phyloP scores from a whole-genome alignment of 2,888 invertebrate genomes.

The Euphydryas editha region DNA sequence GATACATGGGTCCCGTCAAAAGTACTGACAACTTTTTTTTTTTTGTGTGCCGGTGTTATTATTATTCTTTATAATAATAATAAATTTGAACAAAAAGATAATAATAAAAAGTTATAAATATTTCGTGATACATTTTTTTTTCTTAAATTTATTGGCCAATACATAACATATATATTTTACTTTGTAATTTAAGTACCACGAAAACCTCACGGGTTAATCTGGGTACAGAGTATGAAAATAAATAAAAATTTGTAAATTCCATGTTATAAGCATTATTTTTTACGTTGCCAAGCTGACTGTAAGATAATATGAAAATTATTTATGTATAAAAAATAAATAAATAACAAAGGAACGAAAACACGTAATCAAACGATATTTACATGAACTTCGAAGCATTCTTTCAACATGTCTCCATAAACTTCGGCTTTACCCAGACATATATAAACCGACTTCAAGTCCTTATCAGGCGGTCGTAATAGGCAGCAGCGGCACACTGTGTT shows the following conservation, averaged over 20 bases:
- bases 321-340: neutral
- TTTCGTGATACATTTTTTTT: no score
- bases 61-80: neutral
- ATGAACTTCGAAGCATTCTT: slow-evolving; percentile 74
- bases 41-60: no score
- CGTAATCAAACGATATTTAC: slow-evolving; percentile 51
- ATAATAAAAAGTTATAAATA: no score
- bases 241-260: neutral
- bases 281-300: neutral
- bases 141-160: no score
- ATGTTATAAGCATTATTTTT: no score
- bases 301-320: neutral
- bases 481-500: slow-evolving; percentile 64
- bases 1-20: no score
- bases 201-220: no score
- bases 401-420: slow-evolving; percentile 70
- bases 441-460: slow-evolving; percentile 60
- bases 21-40: no score
- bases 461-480: slow-evolving; percentile 66
- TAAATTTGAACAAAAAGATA: neutral
- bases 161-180: no score
- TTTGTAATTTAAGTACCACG: no score
- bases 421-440: slow-evolving; percentile 60
- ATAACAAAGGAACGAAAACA: neutral
- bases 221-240: no score